Conservation (phyloP, 2,888 invertebrate species). For the Mechanitis mazaeus region DNA sequence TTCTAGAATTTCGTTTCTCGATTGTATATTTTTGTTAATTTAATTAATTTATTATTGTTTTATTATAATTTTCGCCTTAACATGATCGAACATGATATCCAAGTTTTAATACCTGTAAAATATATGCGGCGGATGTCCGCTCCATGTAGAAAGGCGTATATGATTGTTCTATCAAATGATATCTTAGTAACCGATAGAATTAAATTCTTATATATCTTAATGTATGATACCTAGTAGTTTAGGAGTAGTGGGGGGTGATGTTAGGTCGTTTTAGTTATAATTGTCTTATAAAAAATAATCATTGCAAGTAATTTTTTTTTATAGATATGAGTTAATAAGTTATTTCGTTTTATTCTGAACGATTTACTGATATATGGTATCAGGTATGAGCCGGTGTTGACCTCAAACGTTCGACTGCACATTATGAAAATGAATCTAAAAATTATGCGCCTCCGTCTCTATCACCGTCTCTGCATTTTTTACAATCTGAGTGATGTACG, state of each 20-base stretch:
- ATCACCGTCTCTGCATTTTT: constrained; percentile 69
- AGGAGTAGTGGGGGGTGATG: no score
- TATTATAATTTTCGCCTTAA: constrained; percentile 34
- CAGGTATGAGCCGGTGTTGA: constrained; percentile 40
- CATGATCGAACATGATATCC: constrained; percentile 49
- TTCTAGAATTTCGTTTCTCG: not conserved
- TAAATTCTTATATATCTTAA: not conserved
- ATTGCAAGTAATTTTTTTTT: no score
- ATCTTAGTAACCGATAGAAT: constrained; percentile 21
- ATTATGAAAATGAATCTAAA: constrained; percentile 73
- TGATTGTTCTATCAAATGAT: constrained; percentile 41
- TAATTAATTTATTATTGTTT: no score
- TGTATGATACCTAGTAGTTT: no score
- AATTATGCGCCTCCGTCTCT: constrained; percentile 64
- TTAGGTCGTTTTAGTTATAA: no score
- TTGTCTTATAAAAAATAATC: no score
- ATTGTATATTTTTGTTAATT: no score
- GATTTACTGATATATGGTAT: no score
- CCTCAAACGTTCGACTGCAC: constrained; percentile 66
- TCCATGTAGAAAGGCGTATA: constrained; percentile 45
- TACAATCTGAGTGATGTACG: constrained; percentile 67
- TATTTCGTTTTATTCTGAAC: no score
- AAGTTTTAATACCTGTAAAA: constrained; percentile 36
- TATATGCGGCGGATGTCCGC: constrained; percentile 58
- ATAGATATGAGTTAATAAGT: no score